phyloP scores from a whole-genome alignment of 2,888 invertebrate species.

The Cephalotes varians region DNA sequence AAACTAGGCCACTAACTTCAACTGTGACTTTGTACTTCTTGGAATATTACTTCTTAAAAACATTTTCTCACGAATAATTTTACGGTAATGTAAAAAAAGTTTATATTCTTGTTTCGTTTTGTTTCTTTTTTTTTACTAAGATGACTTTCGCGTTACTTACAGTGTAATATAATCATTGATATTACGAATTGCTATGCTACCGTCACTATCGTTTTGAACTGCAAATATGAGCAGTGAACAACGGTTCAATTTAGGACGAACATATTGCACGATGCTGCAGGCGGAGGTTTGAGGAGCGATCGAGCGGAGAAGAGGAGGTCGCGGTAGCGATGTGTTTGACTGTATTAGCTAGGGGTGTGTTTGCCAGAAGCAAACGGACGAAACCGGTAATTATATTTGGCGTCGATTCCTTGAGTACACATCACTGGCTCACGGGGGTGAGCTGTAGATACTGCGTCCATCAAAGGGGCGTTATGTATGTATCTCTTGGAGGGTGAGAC shows the following conservation, averaged over 20 bases:
- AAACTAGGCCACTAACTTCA: not conserved
- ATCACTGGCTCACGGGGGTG: slow-evolving; percentile 61
- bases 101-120: not conserved
- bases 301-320: slow-evolving; percentile 47
- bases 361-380: slow-evolving; percentile 80
- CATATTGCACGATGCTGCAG: slow-evolving; percentile 38
- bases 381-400: slow-evolving; percentile 84
- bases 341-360: slow-evolving; percentile 78
- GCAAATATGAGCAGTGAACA: slow-evolving; percentile 37
- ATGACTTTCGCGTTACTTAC: not conserved
- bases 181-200: not conserved
- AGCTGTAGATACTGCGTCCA: slow-evolving; percentile 66
- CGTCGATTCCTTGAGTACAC: slow-evolving; percentile 82
- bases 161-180: not conserved
- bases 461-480: slow-evolving; percentile 76
- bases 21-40: not conserved
- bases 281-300: slow-evolving; percentile 36
- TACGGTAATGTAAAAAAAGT: not conserved
- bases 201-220: slow-evolving; percentile 32
- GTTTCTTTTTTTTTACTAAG: too few relatives aligned
- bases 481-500: slow-evolving; percentile 63
- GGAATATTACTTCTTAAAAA: not conserved
- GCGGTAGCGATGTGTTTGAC: slow-evolving; percentile 73
- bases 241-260: slow-evolving; percentile 38
- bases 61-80: not conserved